Evolutionary conservation across 2,797 vertebrate species (phyloP).

Genomic region (Apogon hyalosoma): DNA sequence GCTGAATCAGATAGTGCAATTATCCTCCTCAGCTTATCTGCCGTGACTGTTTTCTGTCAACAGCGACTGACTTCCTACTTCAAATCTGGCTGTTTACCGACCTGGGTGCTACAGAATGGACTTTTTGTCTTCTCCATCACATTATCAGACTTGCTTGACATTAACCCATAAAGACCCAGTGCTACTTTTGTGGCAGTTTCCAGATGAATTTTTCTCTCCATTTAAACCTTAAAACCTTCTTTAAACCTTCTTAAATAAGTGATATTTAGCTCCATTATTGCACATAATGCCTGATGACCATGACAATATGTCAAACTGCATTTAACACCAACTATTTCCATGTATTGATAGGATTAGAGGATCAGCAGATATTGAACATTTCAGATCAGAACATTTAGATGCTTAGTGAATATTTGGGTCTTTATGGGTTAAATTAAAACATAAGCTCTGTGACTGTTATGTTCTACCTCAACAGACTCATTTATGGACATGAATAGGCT

Average conservation of each 20-base stretch:
- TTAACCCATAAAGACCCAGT: not conserved
- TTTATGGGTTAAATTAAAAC: constrained; percentile 30
- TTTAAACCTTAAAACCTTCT: too few species aligned
- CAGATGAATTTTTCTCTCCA: too few species aligned
- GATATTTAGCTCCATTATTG: too few species aligned
- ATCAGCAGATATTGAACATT: too few species aligned
- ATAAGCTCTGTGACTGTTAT: constrained; percentile 19
- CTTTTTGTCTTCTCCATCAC: constrained; percentile 26
- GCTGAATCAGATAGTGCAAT: constrained; percentile 60
- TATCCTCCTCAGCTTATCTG: constrained; percentile 58
- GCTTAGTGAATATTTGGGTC: too few species aligned
- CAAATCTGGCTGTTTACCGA: constrained; percentile 49
- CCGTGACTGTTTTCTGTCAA: constrained; percentile 61
- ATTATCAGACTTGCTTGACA: constrained; percentile 13
- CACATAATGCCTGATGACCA: too few species aligned
- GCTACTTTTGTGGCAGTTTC: too few species aligned
- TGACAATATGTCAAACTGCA: too few species aligned
- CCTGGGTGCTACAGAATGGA: constrained; percentile 46
- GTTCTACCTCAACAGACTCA: constrained; percentile 42
- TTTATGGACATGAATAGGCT: constrained; percentile 41
- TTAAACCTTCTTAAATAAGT: too few species aligned
- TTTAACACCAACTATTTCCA: too few species aligned
- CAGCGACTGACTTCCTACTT: constrained; percentile 51
- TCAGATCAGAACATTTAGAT: too few species aligned
- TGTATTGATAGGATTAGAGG: too few species aligned